Conservation (phyloP, 2,797 vertebrate genomes). For the Darevskia nairensis region DNA sequence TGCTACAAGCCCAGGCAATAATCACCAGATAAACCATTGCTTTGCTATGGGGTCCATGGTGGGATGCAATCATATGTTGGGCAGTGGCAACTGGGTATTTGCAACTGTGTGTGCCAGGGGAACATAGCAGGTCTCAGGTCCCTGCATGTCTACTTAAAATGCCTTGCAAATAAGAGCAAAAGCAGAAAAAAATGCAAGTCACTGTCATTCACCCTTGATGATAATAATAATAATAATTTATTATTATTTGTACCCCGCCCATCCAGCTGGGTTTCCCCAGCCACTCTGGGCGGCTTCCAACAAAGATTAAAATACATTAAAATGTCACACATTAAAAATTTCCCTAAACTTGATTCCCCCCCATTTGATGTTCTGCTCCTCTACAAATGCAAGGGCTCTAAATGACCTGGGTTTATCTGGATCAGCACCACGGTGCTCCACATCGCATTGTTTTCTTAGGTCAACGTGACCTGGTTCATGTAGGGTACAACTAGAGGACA, state of each 20-base stretch:
- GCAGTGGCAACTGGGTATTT: background rate
- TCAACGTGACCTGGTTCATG: slow-evolving; percentile 1
- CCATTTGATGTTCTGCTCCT: background rate
- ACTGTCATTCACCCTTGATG: background rate
- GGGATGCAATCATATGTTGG: background rate
- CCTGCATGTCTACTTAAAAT: background rate
- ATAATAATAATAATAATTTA: too few species aligned
- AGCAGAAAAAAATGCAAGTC: background rate
- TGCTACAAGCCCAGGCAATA: background rate
- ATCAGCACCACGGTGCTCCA: background rate
- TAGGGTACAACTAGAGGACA: background rate
- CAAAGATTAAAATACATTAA: too few species aligned
- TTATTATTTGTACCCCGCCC: too few species aligned
- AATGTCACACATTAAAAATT: too few species aligned
- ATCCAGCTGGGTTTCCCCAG: too few species aligned
- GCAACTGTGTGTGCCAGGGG: background rate
- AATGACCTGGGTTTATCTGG: background rate
- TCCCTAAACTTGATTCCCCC: background rate
- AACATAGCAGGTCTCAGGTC: background rate
- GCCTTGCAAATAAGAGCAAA: background rate
- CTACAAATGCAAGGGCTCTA: background rate
- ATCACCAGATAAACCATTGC: background rate
- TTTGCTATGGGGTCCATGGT: background rate
- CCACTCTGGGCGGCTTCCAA: too few species aligned
- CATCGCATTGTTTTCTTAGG: slow-evolving; percentile 21